Evolutionary conservation across 92 coral and sea anemone species (phyloP), one percentile per base, ranked within the genome.

Genomic region (Bergia puertoricense): DNA sequence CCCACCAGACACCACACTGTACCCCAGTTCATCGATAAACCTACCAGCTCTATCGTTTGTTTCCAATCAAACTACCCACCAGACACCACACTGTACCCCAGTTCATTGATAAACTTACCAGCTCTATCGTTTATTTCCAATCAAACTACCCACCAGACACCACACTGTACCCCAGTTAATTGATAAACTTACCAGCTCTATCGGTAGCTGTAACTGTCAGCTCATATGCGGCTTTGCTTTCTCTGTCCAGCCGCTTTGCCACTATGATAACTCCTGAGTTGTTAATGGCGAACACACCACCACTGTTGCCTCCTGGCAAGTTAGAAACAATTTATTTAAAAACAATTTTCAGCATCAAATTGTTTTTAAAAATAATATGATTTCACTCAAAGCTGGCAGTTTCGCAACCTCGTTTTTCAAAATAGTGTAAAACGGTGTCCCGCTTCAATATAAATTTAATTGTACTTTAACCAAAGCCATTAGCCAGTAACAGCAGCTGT

Each of bases 201-300:
- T 96, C 99, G 5, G 92, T 90, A 39, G 99, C 99, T 37, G 95
- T 91, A 13, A 96, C 90, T 45, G 89, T 92, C 22, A 96, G 91
- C 79, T 96, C 99, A 79, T 95, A 96, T 2, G 96, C 90, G 43
- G 77, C 91, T 74, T 88, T 93, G 20, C 89, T 91, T 71, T 96
- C 99, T 85, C 99, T 92, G 90, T 96, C 99, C 90, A 96, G 89
- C 66, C 89, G 86, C 71, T 85, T 91, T 14, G 98, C 94, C 30
- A 96, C 94, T 3, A 94, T 88, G 68, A 96, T 90, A 74, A 86
- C 92, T 39, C 99, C 99, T 78, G 95, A 92, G 81, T 95, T 91
- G 74, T 88, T 89, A 42, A 96, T 90, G 6, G 97, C 86, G 75
- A 96, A 96, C 30, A 83, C 92, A 4, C 86, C 93, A 23, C 91